Percentiles rank a stretch among this genome's conserved stretches.
Evolutionary conservation across 2,113 vertebrate species (phyloP).

Genomic region (Bujurquina vittata): DNA sequence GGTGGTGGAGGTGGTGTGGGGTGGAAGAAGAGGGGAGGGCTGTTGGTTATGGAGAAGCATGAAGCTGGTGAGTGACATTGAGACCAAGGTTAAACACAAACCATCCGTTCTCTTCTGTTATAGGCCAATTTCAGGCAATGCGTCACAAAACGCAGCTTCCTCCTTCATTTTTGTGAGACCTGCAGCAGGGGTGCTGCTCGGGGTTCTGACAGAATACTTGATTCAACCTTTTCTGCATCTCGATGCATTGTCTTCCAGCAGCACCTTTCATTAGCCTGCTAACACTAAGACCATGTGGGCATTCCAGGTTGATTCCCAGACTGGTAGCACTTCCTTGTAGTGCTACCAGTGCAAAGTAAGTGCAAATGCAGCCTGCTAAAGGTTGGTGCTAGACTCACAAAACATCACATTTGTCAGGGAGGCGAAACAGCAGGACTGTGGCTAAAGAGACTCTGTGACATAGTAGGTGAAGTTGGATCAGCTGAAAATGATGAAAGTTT

Average conservation of each 20-base stretch:
- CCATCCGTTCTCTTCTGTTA: constrained; percentile 37
- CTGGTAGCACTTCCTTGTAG: background rate
- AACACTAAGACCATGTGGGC: background rate
- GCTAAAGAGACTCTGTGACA: background rate
- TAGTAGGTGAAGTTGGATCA: too few species aligned
- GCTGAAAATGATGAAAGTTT: background rate
- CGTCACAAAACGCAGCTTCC: constrained; percentile 17
- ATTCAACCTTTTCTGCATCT: background rate
- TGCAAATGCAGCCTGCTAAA: background rate
- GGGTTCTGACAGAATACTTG: background rate
- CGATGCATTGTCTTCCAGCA: background rate
- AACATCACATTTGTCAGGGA: background rate
- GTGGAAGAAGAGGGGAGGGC: constrained; percentile 29
- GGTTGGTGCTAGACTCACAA: constrained; percentile 1
- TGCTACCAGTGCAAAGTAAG: background rate
- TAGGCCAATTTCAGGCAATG: constrained; percentile 10
- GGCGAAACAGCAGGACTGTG: background rate
- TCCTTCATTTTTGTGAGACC: background rate
- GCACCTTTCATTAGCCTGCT: background rate
- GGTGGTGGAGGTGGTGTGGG: constrained; percentile 29
- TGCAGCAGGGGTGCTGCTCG: background rate
- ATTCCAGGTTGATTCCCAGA: background rate
- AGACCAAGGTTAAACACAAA: constrained; percentile 76
- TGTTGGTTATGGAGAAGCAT: constrained; percentile 44
- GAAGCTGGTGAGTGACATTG: constrained; percentile 72